Evolutionary conservation across 2,113 vertebrate genomes (phyloP).

Genomic region (Ctenodactylus gundi): DNA sequence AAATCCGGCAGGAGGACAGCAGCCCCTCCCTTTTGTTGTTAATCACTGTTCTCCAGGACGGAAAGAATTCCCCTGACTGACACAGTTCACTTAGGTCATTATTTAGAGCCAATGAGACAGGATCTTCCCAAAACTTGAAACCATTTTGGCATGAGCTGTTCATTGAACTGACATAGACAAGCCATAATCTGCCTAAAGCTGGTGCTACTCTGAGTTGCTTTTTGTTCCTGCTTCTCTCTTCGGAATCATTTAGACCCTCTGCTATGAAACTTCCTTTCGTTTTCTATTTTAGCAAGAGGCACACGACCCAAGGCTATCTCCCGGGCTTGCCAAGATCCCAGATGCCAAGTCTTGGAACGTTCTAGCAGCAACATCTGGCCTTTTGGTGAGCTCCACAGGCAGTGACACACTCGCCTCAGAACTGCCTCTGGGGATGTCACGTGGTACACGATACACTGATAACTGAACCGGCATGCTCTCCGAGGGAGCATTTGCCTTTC

Average conservation of each 20-base stretch:
- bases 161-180: not conserved
- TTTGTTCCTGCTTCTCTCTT: not conserved
- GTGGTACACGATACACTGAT: constrained; percentile 47
- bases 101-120: not conserved
- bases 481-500: constrained; percentile 74
- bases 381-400: constrained; percentile 68
- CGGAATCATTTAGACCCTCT: constrained; percentile 38
- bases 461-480: constrained; percentile 21
- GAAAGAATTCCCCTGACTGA: not conserved
- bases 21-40: not conserved
- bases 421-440: constrained; percentile 77
- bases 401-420: constrained; percentile 73
- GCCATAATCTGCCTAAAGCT: not conserved
- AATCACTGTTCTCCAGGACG: not conserved
- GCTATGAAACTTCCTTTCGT: constrained; percentile 14
- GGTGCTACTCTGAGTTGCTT: constrained; percentile 8
- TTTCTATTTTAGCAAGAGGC: constrained; percentile 42
- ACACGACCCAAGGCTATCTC: constrained; percentile 60
- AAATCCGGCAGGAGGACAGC: not conserved
- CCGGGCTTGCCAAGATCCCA: constrained; percentile 74
- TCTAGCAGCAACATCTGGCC: constrained; percentile 85
- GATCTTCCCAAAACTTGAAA: not conserved
- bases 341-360: constrained; percentile 83
- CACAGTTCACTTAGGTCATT: not conserved
- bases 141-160: not conserved